Evolutionary conservation across 2,888 invertebrate genomes (phyloP), one percentile per base, ranked within the genome.

Genomic region (Drosophila hamatofila): DNA sequence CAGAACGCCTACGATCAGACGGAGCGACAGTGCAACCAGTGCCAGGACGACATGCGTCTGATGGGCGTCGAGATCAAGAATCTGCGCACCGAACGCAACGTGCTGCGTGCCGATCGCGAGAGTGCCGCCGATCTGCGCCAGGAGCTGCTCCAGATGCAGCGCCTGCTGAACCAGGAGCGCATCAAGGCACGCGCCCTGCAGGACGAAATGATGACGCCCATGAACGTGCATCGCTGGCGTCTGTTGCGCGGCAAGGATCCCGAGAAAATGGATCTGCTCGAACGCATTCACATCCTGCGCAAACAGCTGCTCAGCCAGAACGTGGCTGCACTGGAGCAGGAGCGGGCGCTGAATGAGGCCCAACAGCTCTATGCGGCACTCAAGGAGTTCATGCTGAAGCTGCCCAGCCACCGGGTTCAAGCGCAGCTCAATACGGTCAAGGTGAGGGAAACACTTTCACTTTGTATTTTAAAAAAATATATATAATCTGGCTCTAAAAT

Each of bases 191-290:
- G 96, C 35, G 97, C 98, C 0, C 93, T 98, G 16, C 97, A 98
- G 91, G 97, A 98, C 78, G 98, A 98, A 81, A 94, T 98, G 85
- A 96, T 97, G 92, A 98, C 97, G 75, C 98, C 98, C 0, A 95
- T 98, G 91, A 98, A 98, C 92, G 95, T 98, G 80, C 98, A 98
- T 88, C 93, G 93, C 75, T 98, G 98, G 98, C 94, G 98, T 67
- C 96, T 97, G 92, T 94, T 98, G 72, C 96, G 97, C 94, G 98
- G 97, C 23, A 96, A 96, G 18, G 97, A 98, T 94, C 98, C 98
- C 0, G 95, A 96, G 78, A 95, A 96, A 57, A 96, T 96, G 81
- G 96, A 96, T 75, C 94, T 98, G 68, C 94, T 98, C 59, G 95
- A 96, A 85, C 98, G 97, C 93, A 95, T 97, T 16, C 95, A 97